These are phyloP conservation scores for Macrotis lagotis DNA, from an alignment of 2,113 vertebrate genomes.

Conservation along the genomic window DNA sequence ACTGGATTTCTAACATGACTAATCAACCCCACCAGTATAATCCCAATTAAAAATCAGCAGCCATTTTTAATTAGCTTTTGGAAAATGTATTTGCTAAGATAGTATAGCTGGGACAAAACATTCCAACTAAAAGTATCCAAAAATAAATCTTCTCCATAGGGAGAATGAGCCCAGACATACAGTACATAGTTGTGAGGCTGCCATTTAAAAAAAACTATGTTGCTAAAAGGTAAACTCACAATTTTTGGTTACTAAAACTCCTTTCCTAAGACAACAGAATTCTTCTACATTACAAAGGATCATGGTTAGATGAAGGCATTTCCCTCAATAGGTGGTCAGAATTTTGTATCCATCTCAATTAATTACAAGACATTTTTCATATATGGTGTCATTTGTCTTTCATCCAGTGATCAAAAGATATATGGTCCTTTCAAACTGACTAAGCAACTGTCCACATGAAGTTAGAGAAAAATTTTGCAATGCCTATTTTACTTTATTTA, in stretches of 20 bases:
- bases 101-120: neutral
- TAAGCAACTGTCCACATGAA: neutral
- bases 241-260: neutral
- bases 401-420: neutral
- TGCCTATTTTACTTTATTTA: neutral
- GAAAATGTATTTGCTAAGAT: neutral
- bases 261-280: neutral
- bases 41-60: neutral
- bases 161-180: neutral
- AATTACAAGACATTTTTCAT: neutral
- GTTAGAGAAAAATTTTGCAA: neutral
- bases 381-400: neutral
- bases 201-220: neutral
- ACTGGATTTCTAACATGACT: neutral
- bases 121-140: neutral
- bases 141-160: neutral
- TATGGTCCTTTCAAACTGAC: neutral
- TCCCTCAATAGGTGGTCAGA: neutral
- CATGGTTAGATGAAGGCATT: neutral
- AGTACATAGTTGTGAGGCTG: neutral
- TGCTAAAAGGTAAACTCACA: neutral
- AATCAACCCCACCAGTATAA: neutral
- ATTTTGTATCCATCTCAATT: neutral
- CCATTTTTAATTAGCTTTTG: neutral
- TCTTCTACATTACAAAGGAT: neutral